phyloP scores from a whole-genome alignment of 2,797 vertebrate genomes.

The Telmatherina bonti region DNA sequence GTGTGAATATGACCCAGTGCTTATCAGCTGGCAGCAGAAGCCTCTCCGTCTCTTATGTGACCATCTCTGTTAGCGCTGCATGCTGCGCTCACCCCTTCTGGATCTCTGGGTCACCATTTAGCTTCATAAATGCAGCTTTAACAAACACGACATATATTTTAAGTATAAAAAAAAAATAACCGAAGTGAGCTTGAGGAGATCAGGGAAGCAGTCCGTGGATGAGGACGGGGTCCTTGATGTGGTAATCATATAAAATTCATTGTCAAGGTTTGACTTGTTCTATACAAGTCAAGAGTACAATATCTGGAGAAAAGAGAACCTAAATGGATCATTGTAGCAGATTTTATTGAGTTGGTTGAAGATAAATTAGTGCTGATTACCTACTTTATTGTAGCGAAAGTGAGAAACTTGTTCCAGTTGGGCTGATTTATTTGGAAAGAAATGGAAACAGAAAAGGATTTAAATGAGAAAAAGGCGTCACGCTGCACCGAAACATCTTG shows the following conservation, averaged over 20 bases:
- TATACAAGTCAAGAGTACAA: too few species aligned
- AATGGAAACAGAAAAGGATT: too few species aligned
- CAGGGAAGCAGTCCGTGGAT: slow-evolving; percentile 19
- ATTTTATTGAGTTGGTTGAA: too few species aligned
- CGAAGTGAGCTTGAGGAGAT: slow-evolving; percentile 19
- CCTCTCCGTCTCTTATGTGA: slow-evolving; percentile 32
- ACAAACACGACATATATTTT: background rate
- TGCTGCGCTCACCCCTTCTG: background rate
- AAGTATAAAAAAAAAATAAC: background rate
- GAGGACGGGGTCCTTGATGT: background rate
- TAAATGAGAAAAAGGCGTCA: background rate
- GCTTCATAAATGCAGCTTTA: slow-evolving; percentile 28
- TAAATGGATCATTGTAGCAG: too few species aligned
- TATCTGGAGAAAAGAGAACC: too few species aligned
- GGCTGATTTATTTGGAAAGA: too few species aligned
- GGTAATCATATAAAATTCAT: too few species aligned
- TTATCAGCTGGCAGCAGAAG: slow-evolving; percentile 60
- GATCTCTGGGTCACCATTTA: slow-evolving; percentile 11
- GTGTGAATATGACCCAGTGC: background rate
- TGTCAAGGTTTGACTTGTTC: too few species aligned
- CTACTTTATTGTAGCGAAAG: too few species aligned
- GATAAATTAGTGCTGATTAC: too few species aligned
- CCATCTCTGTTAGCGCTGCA: slow-evolving; percentile 34
- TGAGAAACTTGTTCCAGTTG: too few species aligned
- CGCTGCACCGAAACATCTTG: background rate